Evolutionary conservation across 2,888 invertebrate genomes (phyloP), one percentile per base, ranked within the genome.

Genomic region (Drosophila mercatorum): DNA sequence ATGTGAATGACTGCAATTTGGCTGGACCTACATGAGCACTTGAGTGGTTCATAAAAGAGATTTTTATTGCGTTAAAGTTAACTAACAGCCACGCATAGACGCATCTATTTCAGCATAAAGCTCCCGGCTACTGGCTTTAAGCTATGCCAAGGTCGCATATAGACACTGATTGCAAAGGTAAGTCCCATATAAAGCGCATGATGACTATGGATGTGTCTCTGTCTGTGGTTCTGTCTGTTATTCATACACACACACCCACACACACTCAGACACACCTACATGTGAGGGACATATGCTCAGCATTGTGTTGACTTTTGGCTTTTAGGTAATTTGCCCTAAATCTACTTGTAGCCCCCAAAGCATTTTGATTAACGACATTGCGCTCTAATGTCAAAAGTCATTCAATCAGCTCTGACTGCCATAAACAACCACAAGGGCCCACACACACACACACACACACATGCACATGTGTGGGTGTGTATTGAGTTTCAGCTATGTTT

Each of bases 351-450:
- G 64, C 72, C 70, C 69, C 72, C 56, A 72, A 75, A 73, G 68
- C 84, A 75, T 88, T 88, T 90, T 89, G 85, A 85, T 85, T 90
- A 85, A 90, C 90, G 85, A 90, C 87, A 90, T 86, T 86, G 65
- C 78, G 72, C 81, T 68, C 84, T 85, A 83, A 85, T 86, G 89
- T 87, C 89, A 81, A 87, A 89, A 85, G 84, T 87, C 90, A 86
- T 87, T 87, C 89, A 86, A 87, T 89, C 84, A 86, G 71, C 81
- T 58, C 52, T 55, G 51, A 56, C 72, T 43, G 57, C 63, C 58
- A 63, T 49, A 43, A 77, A 62, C 61, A 65, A 71, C 46, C 52
- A 52, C 56, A 61, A 41, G 49, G 3, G 22, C 31, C 31, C 31
- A 28, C 28, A 28, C 28, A 17, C 22, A 22, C 22, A 22, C 41